phyloP scores from a whole-genome alignment of 2,888 invertebrate species.

The Dryocosmus kuriphilus region DNA sequence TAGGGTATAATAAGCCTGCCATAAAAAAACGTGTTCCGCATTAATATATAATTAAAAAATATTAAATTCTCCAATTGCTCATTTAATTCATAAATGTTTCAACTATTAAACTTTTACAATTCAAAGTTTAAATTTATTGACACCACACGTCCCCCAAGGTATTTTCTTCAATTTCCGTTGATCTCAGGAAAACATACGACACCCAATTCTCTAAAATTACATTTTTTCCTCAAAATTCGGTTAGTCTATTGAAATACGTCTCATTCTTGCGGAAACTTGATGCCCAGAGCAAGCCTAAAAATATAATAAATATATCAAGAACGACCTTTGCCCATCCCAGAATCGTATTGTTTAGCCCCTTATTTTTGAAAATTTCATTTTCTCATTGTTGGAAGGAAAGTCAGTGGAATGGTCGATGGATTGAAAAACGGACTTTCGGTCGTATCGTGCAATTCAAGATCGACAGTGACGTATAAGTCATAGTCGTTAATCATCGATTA shows the following conservation, averaged over 20 bases:
- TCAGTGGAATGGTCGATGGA: conserved; percentile 4
- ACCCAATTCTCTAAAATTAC: not conserved
- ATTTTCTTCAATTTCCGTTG: not conserved
- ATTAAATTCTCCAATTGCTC: too few relatives aligned
- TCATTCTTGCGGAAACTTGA: not conserved
- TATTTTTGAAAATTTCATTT: conserved; percentile 39
- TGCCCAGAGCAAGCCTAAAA: not conserved
- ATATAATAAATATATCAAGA: conserved; percentile 4
- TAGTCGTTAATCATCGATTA: conserved; percentile 76
- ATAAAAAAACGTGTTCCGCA: too few relatives aligned
- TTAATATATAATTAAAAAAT: too few relatives aligned
- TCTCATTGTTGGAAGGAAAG: not conserved
- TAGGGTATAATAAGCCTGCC: too few relatives aligned
- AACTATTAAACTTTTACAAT: too few relatives aligned
- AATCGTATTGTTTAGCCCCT: conserved; percentile 29
- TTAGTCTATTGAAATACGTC: not conserved
- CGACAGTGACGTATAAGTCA: conserved; percentile 44
- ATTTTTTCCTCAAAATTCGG: not conserved
- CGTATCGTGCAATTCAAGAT: conserved; percentile 37
- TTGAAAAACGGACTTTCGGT: conserved; percentile 19
- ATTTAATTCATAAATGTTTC: too few relatives aligned
- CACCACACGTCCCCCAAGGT: too few relatives aligned
- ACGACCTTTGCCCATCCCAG: conserved; percentile 1
- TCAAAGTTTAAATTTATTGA: too few relatives aligned
- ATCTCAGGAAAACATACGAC: not conserved